Evolutionary conservation across 23 tunicate species (phyloP), one percentile per base, ranked within the genome.

Genomic region (Oikopleura vanhoeffeni): DNA sequence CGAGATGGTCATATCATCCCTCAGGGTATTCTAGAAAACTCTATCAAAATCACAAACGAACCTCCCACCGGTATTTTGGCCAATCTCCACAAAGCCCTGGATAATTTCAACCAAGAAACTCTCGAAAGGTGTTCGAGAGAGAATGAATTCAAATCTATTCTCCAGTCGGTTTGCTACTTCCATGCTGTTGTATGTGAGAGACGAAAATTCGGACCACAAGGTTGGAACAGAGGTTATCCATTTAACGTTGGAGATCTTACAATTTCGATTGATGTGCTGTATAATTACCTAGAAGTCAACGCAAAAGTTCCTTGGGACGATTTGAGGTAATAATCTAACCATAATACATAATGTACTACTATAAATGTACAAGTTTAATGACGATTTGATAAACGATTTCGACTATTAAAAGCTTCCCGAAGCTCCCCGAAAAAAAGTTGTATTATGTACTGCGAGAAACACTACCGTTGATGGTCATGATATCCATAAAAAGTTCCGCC

Each of bases 61-160:
- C 99, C 99, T 0, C 99, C 99, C 2, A 95, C 99, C 33, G 99
- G 99, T 40, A 95, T 95, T 91, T 91, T 88, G 41, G 99, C 99
- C n/a, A 95, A 95, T 79, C 85, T 95, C 41, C 99, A 95, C 88
- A 95, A 95, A 76, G 96, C 99, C 0, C 85, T 95, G 41, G 99
- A 95, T 83, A 90, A 91, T 84, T 95, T 95, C 76, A 77, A 79
- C 40, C 99, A 95, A 86, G 99, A 90, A 67, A 84, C 41, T 40
- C 83, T 95, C 35, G 99, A 95, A 49, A 90, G 88, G 96, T 95
- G 99, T 87, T 85, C 94, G 40, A 86, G 99, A 40, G 99, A 95
- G 76, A 84, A 85, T 1, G 99, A 95, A 76, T 95, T 95, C 89
- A 92, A 89, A 41, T 95, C 99, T 33, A 86, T 95, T 83, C 91